phyloP scores from a whole-genome alignment of 2,797 vertebrate species.

The Myotis pilosus region DNA sequence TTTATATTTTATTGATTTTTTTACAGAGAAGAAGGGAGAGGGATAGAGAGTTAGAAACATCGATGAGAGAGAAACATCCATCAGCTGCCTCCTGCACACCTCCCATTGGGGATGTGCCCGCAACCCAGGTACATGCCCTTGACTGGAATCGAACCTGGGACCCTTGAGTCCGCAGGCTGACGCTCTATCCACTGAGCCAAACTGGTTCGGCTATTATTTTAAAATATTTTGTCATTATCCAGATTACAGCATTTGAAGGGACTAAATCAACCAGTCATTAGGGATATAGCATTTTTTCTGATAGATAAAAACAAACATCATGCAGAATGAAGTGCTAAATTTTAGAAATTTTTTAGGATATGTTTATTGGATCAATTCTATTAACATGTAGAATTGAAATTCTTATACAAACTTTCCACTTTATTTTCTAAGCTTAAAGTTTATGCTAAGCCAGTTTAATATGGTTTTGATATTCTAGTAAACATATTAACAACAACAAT shows the following conservation, averaged over 20 bases:
- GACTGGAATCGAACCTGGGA: too few species aligned
- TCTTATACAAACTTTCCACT: background rate
- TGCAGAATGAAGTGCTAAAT: background rate
- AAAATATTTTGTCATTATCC: slow-evolving; percentile 23
- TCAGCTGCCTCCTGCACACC: too few species aligned
- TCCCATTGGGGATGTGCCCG: too few species aligned
- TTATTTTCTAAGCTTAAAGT: slow-evolving; percentile 56
- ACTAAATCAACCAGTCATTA: background rate
- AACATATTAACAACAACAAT: background rate
- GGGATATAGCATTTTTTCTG: slow-evolving; percentile 11
- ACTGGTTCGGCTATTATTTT: slow-evolving; percentile 1
- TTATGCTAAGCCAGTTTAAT: slow-evolving; percentile 17
- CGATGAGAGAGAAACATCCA: too few species aligned
- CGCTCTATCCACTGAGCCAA: too few species aligned
- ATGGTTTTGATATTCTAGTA: slow-evolving; percentile 32
- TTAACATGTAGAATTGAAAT: slow-evolving; percentile 16
- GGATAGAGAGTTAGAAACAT: too few species aligned
- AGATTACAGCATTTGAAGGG: background rate
- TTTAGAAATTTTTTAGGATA: slow-evolving; percentile 14
- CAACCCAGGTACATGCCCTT: too few species aligned
- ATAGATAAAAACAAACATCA: background rate
- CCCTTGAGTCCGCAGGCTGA: too few species aligned
- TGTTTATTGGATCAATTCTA: background rate
- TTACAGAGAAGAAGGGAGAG: too few species aligned
- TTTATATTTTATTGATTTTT: too few species aligned